Evolutionary conservation across 64 coral and sea anemone species (phyloP), one percentile per base, ranked within the genome.

Genomic region (Montipora capricornis): DNA sequence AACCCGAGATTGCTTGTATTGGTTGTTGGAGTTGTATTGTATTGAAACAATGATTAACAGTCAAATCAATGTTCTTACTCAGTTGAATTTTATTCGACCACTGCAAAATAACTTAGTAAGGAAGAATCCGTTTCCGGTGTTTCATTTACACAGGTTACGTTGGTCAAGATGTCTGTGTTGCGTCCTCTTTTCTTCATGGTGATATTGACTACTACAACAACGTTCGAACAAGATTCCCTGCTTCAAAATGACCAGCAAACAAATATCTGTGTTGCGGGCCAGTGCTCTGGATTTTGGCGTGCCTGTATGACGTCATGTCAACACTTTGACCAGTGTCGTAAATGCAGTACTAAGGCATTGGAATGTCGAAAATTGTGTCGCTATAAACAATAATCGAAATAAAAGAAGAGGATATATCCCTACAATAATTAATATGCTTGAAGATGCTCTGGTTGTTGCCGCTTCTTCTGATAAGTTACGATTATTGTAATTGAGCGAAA

Each of bases 231-330:
- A 44, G 68, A 67, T 14, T 48, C 60, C 13, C 8, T 19, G 5
- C 6, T 14, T 37, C 26, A 7, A 9, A 1, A 15, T n/a, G 60
- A 67, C 37, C 24, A 10, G 8, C 26, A 76, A 0, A 76, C 73
- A 45, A 3, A 76, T 2, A 6, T 44, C 1, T 83, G 81, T 57
- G 44, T 83, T 68, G 5, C 3, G 3, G 29, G 29, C 29, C 58
- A 68, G 3, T 83, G 81, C n/a, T 19, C 81, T 15, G 81, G 81
- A 16, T 16, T 19, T 1, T 83, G 81, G 81, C 81, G 15, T 15
- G 81, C 81, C 5, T 83, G 81, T 19, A 83, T 83, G 81, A 68
- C 81, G 22, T 83, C 81, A 47, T 83, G 81, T 60, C 22, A 83
- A 37, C 24, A 83, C 26, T 15, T 20, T 2, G 16, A 5, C 29